These are phyloP conservation scores for Sesia bembeciformis DNA, from an alignment of 2,888 invertebrate species.

Conservation along the genomic window DNA sequence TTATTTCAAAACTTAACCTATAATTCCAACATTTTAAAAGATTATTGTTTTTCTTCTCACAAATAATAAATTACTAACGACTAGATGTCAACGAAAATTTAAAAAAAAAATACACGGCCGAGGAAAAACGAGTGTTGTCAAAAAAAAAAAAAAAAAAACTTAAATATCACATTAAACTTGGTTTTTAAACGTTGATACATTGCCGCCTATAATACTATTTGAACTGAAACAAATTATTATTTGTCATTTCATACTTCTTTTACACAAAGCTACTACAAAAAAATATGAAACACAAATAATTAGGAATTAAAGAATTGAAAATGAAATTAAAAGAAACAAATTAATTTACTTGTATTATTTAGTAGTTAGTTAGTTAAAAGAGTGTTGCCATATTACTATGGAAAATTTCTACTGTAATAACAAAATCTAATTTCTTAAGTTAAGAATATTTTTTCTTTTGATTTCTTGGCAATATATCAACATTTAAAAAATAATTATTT, in stretches of 20 bases:
- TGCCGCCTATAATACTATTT: constrained; percentile 4
- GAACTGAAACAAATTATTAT: too few relatives aligned
- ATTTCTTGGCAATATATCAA: constrained; percentile 5
- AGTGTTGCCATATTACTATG: too few relatives aligned
- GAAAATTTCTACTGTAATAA: too few relatives aligned
- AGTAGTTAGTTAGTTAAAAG: not conserved
- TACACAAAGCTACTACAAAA: too few relatives aligned
- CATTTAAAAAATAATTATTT: constrained; percentile 10
- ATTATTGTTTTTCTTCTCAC: constrained; percentile 11
- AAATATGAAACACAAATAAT: too few relatives aligned
- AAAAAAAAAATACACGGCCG: constrained; percentile 27
- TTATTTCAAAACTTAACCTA: constrained; percentile 63
- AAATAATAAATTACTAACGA: constrained; percentile 64
- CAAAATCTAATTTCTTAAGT: too few relatives aligned
- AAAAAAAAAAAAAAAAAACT: constrained; percentile 16
- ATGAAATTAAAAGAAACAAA: not conserved
- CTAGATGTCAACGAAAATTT: constrained; percentile 51
- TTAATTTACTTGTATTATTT: not conserved
- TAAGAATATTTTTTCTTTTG: not conserved
- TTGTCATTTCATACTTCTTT: too few relatives aligned
- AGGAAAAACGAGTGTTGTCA: constrained; percentile 21
- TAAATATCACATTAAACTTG: constrained; percentile 30
- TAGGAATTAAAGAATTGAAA: not conserved
- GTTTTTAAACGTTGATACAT: constrained; percentile 18
- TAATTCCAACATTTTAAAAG: constrained; percentile 33